Base-by-base conservation (phyloP, 1,140 invertebrate species). In the Scaptomyza montana region DNA sequence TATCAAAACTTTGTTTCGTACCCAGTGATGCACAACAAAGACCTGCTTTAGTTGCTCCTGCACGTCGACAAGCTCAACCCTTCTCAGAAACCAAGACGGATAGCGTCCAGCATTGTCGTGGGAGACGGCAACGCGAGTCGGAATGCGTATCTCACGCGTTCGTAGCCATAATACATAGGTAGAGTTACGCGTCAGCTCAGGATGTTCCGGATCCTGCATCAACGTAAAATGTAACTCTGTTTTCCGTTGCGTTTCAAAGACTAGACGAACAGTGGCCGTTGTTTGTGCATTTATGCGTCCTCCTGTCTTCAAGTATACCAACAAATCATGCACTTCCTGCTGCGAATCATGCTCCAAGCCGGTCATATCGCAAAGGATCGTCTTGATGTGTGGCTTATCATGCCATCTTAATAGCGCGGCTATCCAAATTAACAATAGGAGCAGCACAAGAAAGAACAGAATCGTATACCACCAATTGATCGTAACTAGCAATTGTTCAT, bases 31-130 rank as follows among this genome's bases (percentile, higher is more conserved):
- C 0, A 70, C 63, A 0, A 68, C 2, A 7, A 85, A 85, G 0
- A 75, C 13, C 46, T 85, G 81, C 16, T 49, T 55, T 8, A 75
- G 3, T 0, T 59, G 30, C 4, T 61, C 59, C 21, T 85, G 70
- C 0, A 86, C 5, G n/a, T 85, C 81, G 12, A 30, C 36, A 1
- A 85, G 5, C 10, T 77, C 74, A 19, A 85, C 54, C 21, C 67
- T 25, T 0, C 49, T 21, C 19, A 85, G 5, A 33, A 25, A 85
- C 81, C 81, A 85, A 16, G 45, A 75, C 2, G 81, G 81, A 69
- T 65, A 80, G 0, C 81, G 57, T 13, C 81, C 81, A 1, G n/a
- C 36, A 16, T 66, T 78, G 49, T 80, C 45, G 45, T 86, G 81
- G 10, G 54, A 45, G 6, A 85, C 16, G 0, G 68, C 50, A 3